phyloP scores from a whole-genome alignment of 2,797 vertebrate genomes.

The Nasua narica region DNA sequence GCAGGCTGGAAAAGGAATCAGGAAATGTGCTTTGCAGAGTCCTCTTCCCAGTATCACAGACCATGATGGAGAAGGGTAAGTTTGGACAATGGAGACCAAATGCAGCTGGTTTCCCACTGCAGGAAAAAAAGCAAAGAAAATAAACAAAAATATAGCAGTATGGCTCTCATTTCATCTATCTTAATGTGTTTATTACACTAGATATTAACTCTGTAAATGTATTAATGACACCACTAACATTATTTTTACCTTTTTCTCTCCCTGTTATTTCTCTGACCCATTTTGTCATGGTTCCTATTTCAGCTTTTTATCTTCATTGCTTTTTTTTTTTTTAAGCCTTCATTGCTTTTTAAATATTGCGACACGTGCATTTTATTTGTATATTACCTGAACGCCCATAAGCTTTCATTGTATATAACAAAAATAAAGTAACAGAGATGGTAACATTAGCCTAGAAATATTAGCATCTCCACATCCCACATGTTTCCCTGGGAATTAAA shows the following conservation, averaged over 20 bases:
- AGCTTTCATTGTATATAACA: not conserved
- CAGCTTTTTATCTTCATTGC: not conserved
- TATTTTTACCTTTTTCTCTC: not conserved
- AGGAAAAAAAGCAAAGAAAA: not conserved
- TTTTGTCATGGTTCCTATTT: not conserved
- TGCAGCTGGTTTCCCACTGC: not conserved
- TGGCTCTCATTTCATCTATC: not conserved
- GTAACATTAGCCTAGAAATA: not conserved
- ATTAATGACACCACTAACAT: not conserved
- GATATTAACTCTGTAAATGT: not conserved
- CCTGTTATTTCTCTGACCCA: not conserved
- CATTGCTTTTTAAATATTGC: not conserved
- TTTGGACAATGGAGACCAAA: not conserved
- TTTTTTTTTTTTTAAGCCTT: too few species aligned
- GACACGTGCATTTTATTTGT: not conserved
- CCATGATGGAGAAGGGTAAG: rapidly evolving
- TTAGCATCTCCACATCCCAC: not conserved
- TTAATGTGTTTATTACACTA: not conserved
- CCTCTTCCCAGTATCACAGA: not conserved
- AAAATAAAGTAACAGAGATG: not conserved
- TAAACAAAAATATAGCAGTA: not conserved
- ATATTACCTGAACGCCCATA: not conserved
- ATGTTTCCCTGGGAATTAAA: not conserved
- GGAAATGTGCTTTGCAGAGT: not conserved
- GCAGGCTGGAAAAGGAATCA: not conserved